Base-by-base conservation (phyloP, 2,797 vertebrate genomes). In the Amphiprion clarkii region DNA sequence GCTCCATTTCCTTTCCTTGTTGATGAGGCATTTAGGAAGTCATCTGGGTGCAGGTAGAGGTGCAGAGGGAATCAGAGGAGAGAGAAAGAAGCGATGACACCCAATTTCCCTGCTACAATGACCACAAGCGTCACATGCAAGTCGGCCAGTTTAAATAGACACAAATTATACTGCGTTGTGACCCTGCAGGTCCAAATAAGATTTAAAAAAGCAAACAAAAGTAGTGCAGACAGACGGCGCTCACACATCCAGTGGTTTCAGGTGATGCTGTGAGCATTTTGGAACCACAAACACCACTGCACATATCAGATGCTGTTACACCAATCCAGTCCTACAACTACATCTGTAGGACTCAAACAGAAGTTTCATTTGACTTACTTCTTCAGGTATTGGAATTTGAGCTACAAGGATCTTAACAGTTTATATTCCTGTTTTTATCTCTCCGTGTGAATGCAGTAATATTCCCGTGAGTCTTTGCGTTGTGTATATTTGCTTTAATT, bases 221-320 rank as follows among this genome's bases (percentile, higher is more conserved):
- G 11, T 5, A 46, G 36, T 4, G n/a, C 21, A 71, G 23, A 23
- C 23, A 23, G 23, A 23, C 23, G 23, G 23, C 23, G 23, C 23
- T 23, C 64, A 71, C 29, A 60, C 51, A 55, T 44, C 17, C 29
- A 16, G 27, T 40, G 21, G 21, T 23, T 64, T 16, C 6, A 17
- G 33, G 42, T 67, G 61, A 31, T 25, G 70, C 78, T 85, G 77
- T 29, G 73, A 81, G 54, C 67, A 17, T 44, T 76, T 31, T 49
- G 31, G 52, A 59, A 27, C 13, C 33, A 29, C 19, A 52, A 74
- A 49, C 40, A 70, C 29, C 53, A 36, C 17, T 57, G 31, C 59
- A 57, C 25, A 31, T 53, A 25, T 57, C 65, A 53, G 73, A 49
- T n/a, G 21, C 63, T 29, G 46, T 2, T n/a, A 27, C 58, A 39